Evolutionary conservation across 1,140 invertebrate genomes (phyloP).

Genomic region (Proctacanthus coquilletti): DNA sequence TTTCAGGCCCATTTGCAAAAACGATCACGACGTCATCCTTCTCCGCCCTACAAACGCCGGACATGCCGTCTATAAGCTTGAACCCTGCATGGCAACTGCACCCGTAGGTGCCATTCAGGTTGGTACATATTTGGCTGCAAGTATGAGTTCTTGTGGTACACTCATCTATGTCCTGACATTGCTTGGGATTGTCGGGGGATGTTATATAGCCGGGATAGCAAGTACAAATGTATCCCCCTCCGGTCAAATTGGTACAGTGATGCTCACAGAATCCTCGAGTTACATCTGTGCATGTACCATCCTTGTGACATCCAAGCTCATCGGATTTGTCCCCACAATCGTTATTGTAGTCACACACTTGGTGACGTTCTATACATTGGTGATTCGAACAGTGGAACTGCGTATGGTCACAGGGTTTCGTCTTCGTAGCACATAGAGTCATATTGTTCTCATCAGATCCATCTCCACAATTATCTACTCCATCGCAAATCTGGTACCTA

Average conservation of each 20-base stretch:
- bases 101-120: constrained; percentile 81
- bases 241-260: constrained; percentile 70
- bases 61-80: constrained; percentile 50
- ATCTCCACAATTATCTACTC: constrained; percentile 82
- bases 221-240: constrained; percentile 73
- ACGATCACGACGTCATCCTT: constrained; percentile 47
- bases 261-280: constrained; percentile 82
- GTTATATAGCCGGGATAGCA: constrained; percentile 79
- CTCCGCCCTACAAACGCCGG: constrained; percentile 62
- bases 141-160: constrained; percentile 67
- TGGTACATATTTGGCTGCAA: constrained; percentile 84
- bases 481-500: constrained; percentile 48
- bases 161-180: constrained; percentile 81
- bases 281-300: constrained; percentile 50
- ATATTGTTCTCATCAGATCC: constrained; percentile 87
- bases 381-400: constrained; percentile 86
- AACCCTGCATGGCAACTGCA: constrained; percentile 80
- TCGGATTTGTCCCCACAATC: constrained; percentile 62
- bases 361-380: constrained; percentile 64
- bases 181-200: constrained; percentile 52
- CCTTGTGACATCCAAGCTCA: constrained; percentile 75
- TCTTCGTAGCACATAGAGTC: constrained; percentile 60
- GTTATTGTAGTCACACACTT: constrained; percentile 57
- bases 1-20: constrained; percentile 72
- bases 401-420: constrained; percentile 52